Base-by-base conservation (phyloP, 2,888 invertebrate genomes). In the Flexamia atlantica region DNA sequence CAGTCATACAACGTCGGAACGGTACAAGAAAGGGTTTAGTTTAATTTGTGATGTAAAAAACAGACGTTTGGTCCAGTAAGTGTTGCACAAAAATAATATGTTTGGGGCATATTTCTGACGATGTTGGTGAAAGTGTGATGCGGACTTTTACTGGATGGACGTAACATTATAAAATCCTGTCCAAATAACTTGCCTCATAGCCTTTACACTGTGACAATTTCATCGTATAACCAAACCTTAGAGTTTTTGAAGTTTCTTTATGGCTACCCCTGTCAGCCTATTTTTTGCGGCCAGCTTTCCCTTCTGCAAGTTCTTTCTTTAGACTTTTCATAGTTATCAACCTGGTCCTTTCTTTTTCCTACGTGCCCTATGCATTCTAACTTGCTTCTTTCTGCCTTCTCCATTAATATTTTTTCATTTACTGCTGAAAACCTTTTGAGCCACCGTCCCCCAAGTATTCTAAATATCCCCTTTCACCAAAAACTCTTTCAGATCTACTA, bases 131-230 rank as follows among this genome's bases (percentile, higher is more conserved):
- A 28, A 25, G n/a, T 20, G 57, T 28, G 85, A 84, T n/a, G 87
- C 87, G 28, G 86, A 85, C 72, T 86, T 85, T 46, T n/a, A n/a
- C n/a, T 88, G 85, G 5, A 87, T 86, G 9, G 87, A 88, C 76
- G 57, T 53, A 72, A 86, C 85, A 81, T 88, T 87, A 30, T 84
- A 85, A 80, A 84, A 88, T n/a, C 85, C 85, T 12, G 88, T 87
- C 88, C 87, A 88, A 68, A 88, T 84, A 14, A 85, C 88, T 79
- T 85, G 85, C 68, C 87, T 87, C 87, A 88, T 88, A 7, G 84
- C 83, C 57, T 86, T 86, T n/a, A 85, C 72, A 23, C 86, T 85
- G 81, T 87, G 64, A n/a, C 85, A 70, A 83, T 87, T 86, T n/a
- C 85, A 76, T 57, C 87, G 81, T 74, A 88, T 88, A 14, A 87